Conservation (phyloP, 2,888 invertebrate genomes). For the Monochamus alternatus region DNA sequence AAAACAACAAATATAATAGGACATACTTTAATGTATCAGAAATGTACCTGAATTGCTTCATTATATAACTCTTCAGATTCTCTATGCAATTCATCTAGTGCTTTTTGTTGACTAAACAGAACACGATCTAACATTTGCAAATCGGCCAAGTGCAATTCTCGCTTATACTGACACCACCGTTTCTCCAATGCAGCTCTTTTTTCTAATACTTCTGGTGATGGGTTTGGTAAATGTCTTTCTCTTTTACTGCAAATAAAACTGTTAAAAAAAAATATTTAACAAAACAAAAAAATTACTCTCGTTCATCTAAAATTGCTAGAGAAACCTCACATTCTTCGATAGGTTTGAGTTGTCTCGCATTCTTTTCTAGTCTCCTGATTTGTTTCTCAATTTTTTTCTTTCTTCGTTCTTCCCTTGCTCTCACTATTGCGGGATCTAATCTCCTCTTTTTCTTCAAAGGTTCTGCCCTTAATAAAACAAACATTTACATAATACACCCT, state of each 20-base stretch:
- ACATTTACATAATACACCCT: background rate
- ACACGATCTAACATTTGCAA: conserved; percentile 81
- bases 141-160: conserved; percentile 77
- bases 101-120: conserved; percentile 81
- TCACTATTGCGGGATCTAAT: conserved; percentile 86
- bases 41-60: conserved; percentile 84
- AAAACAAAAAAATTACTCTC: conserved; percentile 72
- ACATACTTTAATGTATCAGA: background rate
- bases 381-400: conserved; percentile 90
- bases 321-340: conserved; percentile 90
- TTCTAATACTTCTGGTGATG: conserved; percentile 77
- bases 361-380: conserved; percentile 86
- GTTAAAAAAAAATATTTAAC: conserved; percentile 15
- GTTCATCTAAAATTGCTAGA: conserved; percentile 77
- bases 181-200: conserved; percentile 79
- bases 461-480: conserved; percentile 78
- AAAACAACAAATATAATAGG: conserved; percentile 48
- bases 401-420: conserved; percentile 86
- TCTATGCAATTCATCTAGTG: conserved; percentile 84
- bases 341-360: conserved; percentile 89
- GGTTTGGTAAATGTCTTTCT: conserved; percentile 70
- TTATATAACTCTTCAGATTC: conserved; percentile 91
- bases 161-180: conserved; percentile 84
- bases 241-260: conserved; percentile 70
- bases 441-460: conserved; percentile 93